Conservation (phyloP, 1,140 invertebrate genomes). For the Mycetomoellerius zeteki region DNA sequence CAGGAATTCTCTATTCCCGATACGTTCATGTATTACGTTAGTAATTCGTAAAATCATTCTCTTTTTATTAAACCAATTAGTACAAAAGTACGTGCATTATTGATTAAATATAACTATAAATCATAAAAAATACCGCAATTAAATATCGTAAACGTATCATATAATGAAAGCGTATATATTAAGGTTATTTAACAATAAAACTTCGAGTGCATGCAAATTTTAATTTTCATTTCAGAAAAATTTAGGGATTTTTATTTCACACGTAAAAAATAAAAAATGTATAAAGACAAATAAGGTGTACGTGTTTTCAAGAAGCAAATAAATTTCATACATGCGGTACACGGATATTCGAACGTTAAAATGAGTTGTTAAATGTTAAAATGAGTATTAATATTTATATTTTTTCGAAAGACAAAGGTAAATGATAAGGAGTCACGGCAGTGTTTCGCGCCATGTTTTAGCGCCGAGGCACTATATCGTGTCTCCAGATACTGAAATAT, state of each 20-base stretch:
- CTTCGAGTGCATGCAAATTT: not conserved
- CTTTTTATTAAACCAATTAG: not conserved
- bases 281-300: too few species aligned
- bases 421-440: too few species aligned
- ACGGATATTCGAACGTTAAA: too few species aligned
- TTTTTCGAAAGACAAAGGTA: too few species aligned
- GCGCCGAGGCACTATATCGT: too few species aligned
- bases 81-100: not conserved
- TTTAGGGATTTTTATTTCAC: not conserved
- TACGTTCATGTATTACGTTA: not conserved
- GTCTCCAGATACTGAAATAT: too few species aligned
- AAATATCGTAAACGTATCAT: constrained; percentile 1
- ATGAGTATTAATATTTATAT: too few species aligned
- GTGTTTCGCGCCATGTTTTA: too few species aligned
- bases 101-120: not conserved
- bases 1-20: not conserved
- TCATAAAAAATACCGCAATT: not conserved
- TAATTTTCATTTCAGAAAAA: not conserved
- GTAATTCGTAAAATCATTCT: not conserved
- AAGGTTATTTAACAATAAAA: not conserved
- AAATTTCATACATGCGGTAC: too few species aligned
- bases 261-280: too few species aligned
- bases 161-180: not conserved
- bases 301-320: too few species aligned
- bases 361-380: too few species aligned